phyloP scores from a whole-genome alignment of 2,888 invertebrate species.

The Halictus quadricinctus region DNA sequence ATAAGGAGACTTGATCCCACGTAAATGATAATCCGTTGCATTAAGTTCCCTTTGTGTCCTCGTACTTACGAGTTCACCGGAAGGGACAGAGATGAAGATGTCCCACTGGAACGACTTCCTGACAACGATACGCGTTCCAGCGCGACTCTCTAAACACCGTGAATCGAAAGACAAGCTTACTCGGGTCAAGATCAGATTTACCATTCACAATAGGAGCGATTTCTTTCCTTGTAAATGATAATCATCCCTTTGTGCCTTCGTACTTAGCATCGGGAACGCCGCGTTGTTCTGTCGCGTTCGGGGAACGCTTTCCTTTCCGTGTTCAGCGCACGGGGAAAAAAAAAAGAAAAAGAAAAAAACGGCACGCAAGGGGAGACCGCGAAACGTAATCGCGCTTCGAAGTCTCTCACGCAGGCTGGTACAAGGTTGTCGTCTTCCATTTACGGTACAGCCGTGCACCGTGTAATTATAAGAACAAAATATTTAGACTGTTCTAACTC shows the following conservation, averaged over 20 bases:
- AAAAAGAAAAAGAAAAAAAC: constrained; percentile 7
- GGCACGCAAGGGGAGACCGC: constrained; percentile 57
- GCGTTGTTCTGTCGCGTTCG: constrained; percentile 51
- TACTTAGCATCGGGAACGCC: background rate
- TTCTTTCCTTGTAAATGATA: constrained; percentile 35
- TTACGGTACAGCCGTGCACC: constrained; percentile 58
- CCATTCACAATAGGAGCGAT: constrained; percentile 6
- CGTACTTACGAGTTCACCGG: background rate
- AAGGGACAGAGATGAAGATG: background rate
- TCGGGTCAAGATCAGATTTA: constrained; percentile 24
- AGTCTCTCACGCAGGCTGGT: constrained; percentile 62
- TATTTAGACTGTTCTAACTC: constrained; percentile 66
- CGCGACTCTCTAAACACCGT: background rate
- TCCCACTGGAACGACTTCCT: background rate
- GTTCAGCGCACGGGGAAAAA: constrained; percentile 27
- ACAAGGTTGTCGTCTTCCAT: constrained; percentile 68
- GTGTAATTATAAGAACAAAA: constrained; percentile 69
- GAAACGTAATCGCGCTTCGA: constrained; percentile 54
- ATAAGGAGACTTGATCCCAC: background rate
- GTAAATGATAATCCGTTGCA: constrained; percentile 39
- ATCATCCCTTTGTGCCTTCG: constrained; percentile 36
- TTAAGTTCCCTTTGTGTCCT: constrained; percentile 29
- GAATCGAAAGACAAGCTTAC: background rate
- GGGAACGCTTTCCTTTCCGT: constrained; percentile 54
- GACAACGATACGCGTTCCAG: background rate